Conservation (phyloP, 2,113 vertebrate species). For the Pelmatolapia mariae region DNA sequence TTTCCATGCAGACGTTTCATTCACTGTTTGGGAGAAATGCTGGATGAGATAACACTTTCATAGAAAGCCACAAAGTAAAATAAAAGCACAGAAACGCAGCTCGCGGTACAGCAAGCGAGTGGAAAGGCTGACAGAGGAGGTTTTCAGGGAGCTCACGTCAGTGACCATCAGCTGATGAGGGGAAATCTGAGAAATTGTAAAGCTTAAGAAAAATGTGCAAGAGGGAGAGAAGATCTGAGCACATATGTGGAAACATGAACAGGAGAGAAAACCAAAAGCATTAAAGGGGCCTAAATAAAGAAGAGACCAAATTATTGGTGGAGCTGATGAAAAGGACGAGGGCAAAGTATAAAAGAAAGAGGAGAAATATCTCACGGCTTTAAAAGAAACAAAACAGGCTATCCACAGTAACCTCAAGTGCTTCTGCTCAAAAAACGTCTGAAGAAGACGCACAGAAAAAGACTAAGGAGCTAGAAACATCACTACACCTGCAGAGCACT, state of each 20-base stretch:
- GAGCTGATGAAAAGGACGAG: background rate
- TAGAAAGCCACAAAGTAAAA: background rate
- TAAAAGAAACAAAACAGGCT: background rate
- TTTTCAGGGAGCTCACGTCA: conserved; percentile 13
- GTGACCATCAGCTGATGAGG: background rate
- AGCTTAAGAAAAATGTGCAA: background rate
- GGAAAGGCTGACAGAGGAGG: conserved; percentile 51
- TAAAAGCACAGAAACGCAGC: background rate
- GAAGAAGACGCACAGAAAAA: background rate
- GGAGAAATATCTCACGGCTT: background rate
- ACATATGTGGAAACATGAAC: background rate
- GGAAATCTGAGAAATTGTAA: conserved; percentile 10
- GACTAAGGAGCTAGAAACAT: background rate
- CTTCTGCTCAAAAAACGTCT: background rate
- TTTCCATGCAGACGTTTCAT: conserved; percentile 20
- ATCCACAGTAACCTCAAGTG: background rate
- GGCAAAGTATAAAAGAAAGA: background rate
- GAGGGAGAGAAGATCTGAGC: background rate
- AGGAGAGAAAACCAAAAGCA: background rate
- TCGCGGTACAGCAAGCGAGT: background rate
- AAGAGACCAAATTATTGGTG: background rate
- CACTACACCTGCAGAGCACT: background rate
- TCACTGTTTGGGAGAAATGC: background rate
- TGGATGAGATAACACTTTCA: background rate
- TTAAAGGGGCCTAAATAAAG: background rate